Evolutionary conservation across 2,797 vertebrate species (phyloP).

Genomic region (Allobates femoralis): DNA sequence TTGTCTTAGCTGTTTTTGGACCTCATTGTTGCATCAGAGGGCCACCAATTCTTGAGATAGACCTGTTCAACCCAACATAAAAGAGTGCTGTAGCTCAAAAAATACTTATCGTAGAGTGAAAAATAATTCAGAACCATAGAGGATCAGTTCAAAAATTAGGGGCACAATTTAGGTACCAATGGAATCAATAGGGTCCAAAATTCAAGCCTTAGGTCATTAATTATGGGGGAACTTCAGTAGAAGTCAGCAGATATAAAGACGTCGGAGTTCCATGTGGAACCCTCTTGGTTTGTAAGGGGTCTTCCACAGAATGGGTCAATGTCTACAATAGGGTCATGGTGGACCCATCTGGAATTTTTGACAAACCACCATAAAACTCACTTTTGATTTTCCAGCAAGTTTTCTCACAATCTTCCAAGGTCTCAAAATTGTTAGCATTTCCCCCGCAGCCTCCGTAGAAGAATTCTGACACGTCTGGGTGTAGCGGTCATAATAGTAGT

Average conservation of each 20-base stretch:
- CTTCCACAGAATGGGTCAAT: not conserved
- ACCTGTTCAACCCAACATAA: not conserved
- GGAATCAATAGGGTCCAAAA: not conserved
- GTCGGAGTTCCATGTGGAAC: not conserved
- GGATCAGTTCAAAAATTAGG: not conserved
- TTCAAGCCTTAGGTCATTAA: not conserved
- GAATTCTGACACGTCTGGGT: conserved; percentile 86
- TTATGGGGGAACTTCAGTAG: no score
- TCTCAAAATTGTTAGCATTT: conserved; percentile 88
- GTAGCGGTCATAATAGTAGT: conserved; percentile 86
- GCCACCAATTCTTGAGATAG: not conserved
- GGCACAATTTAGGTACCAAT: not conserved
- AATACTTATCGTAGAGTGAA: not conserved
- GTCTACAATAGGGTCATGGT: not conserved
- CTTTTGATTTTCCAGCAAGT: conserved; percentile 87
- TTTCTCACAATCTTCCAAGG: conserved; percentile 79
- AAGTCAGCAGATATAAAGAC: no score
- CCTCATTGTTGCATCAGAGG: no score
- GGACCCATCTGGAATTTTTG: not conserved
- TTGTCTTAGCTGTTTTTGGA: not conserved
- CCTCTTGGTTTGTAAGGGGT: not conserved
- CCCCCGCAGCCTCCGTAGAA: conserved; percentile 87
- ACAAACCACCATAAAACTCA: conserved; percentile 72
- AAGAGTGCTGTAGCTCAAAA: no score
- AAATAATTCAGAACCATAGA: not conserved